Evolutionary conservation across 2,113 vertebrate species (phyloP).

Genomic region (Callithrix jacchus): DNA sequence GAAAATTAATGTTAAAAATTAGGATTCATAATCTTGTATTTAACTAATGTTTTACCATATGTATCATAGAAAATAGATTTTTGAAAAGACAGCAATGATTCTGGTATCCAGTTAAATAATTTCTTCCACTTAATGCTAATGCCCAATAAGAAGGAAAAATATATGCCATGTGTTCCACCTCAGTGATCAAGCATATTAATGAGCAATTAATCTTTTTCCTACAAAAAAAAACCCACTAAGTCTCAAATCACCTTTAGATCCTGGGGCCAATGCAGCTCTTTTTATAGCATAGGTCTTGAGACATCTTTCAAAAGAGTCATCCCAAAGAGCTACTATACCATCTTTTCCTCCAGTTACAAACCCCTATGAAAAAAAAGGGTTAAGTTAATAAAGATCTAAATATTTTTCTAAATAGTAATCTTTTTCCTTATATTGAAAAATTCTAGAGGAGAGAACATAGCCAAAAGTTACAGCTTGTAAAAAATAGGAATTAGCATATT

Average conservation of each 20-base stretch:
- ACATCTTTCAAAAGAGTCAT: slow-evolving; percentile 97
- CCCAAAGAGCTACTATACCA: slow-evolving; percentile 97
- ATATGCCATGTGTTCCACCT: not conserved
- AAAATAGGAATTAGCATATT: not conserved
- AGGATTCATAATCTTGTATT: not conserved
- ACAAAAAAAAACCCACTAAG: not conserved
- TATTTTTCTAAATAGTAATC: not conserved
- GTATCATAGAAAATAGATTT: not conserved
- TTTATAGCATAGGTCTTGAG: slow-evolving; percentile 99
- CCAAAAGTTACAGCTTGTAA: not conserved
- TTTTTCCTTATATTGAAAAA: slow-evolving; percentile 14
- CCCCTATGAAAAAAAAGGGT: slow-evolving; percentile 84
- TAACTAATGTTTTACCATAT: not conserved
- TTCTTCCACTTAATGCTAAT: not conserved
- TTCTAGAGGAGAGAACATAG: not conserved
- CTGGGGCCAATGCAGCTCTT: slow-evolving; percentile 95
- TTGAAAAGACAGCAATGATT: not conserved
- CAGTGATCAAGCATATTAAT: not conserved
- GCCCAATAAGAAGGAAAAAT: not conserved
- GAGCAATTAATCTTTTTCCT: not conserved
- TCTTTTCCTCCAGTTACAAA: slow-evolving; percentile 99
- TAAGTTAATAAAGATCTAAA: slow-evolving; percentile 37
- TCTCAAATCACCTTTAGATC: slow-evolving; percentile 93
- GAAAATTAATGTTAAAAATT: slow-evolving; percentile 27
- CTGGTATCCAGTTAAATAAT: not conserved